These are phyloP conservation scores for Eilema caniola DNA, from an alignment of 2,888 invertebrate genomes.

Conservation along the genomic window DNA sequence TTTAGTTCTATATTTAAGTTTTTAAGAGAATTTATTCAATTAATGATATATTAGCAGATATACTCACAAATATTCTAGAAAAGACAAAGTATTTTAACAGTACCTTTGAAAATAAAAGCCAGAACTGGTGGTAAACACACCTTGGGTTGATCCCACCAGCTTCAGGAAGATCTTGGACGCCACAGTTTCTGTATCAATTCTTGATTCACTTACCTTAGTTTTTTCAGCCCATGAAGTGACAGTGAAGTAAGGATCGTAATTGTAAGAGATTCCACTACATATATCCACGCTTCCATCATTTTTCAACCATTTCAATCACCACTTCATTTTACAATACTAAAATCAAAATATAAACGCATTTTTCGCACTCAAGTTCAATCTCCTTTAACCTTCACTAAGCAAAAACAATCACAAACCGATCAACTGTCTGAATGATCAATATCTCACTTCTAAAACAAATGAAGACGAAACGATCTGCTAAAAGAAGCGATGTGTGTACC, in stretches of 20 bases:
- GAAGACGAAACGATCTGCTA: slow-evolving; percentile 51
- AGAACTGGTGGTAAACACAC: too few relatives aligned
- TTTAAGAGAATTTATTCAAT: too few relatives aligned
- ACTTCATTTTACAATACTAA: background rate
- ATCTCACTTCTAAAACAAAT: slow-evolving; percentile 44
- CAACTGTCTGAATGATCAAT: slow-evolving; percentile 36
- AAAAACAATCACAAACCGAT: slow-evolving; percentile 17
- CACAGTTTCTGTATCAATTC: too few relatives aligned
- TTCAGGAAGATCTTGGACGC: too few relatives aligned
- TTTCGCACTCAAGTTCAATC: background rate
- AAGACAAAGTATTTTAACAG: too few relatives aligned
- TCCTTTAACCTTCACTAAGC: slow-evolving; percentile 12
- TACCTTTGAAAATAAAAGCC: too few relatives aligned
- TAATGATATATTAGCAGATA: too few relatives aligned
- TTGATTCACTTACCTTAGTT: too few relatives aligned
- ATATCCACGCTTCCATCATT: background rate
- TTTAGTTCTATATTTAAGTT: background rate
- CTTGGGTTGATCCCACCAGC: too few relatives aligned
- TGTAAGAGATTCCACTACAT: background rate
- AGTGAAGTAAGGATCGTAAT: background rate
- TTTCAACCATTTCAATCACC: background rate
- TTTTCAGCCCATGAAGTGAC: too few relatives aligned
- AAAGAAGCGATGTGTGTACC: slow-evolving; percentile 49
- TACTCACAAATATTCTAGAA: too few relatives aligned
- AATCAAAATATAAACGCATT: background rate